Evolutionary conservation across 1,140 invertebrate genomes (phyloP), one percentile per base, ranked within the genome.

Genomic region (Calycopis cecrops): DNA sequence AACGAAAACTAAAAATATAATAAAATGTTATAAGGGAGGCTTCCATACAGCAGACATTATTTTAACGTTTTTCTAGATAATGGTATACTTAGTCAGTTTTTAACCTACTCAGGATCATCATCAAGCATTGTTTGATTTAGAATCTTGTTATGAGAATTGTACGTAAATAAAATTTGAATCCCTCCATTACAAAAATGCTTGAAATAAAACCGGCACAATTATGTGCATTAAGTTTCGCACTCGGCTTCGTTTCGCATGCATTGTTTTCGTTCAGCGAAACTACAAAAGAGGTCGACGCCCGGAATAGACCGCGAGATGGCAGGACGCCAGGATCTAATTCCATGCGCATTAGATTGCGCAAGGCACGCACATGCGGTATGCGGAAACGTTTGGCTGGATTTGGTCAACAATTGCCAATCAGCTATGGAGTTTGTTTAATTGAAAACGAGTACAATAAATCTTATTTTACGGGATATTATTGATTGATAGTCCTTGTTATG

Each of bases 261-360:
- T 74, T 74, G 71, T 74, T 74, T 69, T 74, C 58, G 52, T 49
- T 54, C 48, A 63, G 64, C 59, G 50, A 62, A 65, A 44, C 40
- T 47, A 55, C 57, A 58, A 78, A 78, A 58, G 63, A 57, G 75
- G 73, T 69, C 73, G 60, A 55, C 56, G 71, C 63, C 65, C 73
- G 69, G 65, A 74, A 76, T 78, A 76, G 62, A 57, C 61, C 11
- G 67, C 40, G 40, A 44, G 40, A 44, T 78, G 75, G 75, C 71
- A 48, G 14, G 14, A 8, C 61, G 73, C 75, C 75, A 77, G 55
- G 57, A 63, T 65, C 67, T 69, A 71, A 65, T 69, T 66, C 64
- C 66, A 63, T 65, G 64, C 69, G 61, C 69, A 71, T 66, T 62
- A 65, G 28, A 59, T 73, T 71, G 50, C 60, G 60, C 64, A 65